Base-by-base conservation (phyloP, 2,797 vertebrate genomes). In the Tachyglossus aculeatus region DNA sequence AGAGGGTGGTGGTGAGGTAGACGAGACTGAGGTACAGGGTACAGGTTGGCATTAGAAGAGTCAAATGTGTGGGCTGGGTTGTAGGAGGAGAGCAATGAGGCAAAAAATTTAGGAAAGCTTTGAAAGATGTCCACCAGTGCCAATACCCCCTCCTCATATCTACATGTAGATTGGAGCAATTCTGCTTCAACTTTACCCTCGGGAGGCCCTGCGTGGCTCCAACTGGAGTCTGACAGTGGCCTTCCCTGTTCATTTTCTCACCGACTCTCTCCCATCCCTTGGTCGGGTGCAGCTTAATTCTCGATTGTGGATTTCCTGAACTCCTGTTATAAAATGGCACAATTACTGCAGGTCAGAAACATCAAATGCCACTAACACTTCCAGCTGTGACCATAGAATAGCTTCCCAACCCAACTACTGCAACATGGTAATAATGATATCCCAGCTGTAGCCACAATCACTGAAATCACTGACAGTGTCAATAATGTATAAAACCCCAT, bases 391-490 rank as follows among this genome's bases (percentile, higher is more conserved):
- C 76, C 75, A 88, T 2, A 79, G 86, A 91, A 90, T 81, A 86
- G 80, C 83, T 82, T 87, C 85, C 86, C 60, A 18, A 82, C 80
- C 87, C 87, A 86, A 89, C 78, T 76, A 70, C 63, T 72, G 78
- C 86, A 89, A 85, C 86, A 84, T 73, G n/a, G 84, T 55, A 81
- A 91, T 88, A 90, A 91, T 75, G 89, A 88, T 43, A 87, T 77
- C 89, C 86, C 92, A 91, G 90, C 88, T 92, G 92, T 61, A 89
- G 82, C 83, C 86, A 89, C 87, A 91, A 85, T 87, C 88, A 80
- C 79, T 22, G 86, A 90, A 91, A 88, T 80, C 83, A 70, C 85
- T 77, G 86, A 86, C 85, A 51, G 88, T 66, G 85, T 87, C 89
- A 84, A 36, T 74, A 90, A 84, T 51, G 64, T 72, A 80, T 67